Percentiles rank a stretch among this genome's conserved stretches.
Evolutionary conservation across 2,797 vertebrate species (phyloP).

Genomic region (Melanogrammus aeglefinus): DNA sequence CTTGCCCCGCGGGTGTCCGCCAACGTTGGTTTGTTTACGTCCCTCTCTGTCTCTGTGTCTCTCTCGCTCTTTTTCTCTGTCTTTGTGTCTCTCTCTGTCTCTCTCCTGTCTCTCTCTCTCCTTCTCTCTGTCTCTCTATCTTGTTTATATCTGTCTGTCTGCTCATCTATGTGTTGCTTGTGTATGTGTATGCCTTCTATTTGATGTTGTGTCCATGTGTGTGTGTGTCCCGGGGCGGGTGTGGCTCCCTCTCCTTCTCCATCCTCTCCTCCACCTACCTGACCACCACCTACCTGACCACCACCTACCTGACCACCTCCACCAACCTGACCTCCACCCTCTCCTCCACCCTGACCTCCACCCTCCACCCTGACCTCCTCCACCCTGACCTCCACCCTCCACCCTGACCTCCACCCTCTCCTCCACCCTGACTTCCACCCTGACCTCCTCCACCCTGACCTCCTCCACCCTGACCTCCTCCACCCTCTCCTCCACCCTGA

Average conservation of each 20-base stretch:
- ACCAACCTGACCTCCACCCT: slow-evolving; percentile 68
- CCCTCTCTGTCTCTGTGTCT: background rate
- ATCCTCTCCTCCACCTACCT: slow-evolving; percentile 85
- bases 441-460: too few relatives aligned
- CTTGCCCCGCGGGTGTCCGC: slow-evolving; percentile 44
- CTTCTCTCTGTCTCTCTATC: too few relatives aligned
- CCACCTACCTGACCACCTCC: slow-evolving; percentile 79
- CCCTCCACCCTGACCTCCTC: slow-evolving; percentile 63
- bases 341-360: too few relatives aligned
- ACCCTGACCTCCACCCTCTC: too few relatives aligned
- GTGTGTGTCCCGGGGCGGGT: slow-evolving; percentile 53
- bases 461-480: too few relatives aligned
- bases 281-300: slow-evolving; percentile 40
- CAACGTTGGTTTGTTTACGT: too few relatives aligned
- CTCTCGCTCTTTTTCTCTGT: too few relatives aligned
- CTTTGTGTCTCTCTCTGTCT: too few relatives aligned
- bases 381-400: slow-evolving; percentile 40
- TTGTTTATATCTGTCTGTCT: too few relatives aligned
- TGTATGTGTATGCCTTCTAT: background rate
- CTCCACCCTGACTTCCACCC: too few relatives aligned
- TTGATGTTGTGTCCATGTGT: background rate
- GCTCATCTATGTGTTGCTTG: background rate
- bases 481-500: too few relatives aligned
- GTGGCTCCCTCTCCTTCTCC: slow-evolving; percentile 40
- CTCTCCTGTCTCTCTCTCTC: too few relatives aligned